Base-by-base conservation (phyloP, 2,797 vertebrate species). In the Ctenochaetus hawaiiensis region DNA sequence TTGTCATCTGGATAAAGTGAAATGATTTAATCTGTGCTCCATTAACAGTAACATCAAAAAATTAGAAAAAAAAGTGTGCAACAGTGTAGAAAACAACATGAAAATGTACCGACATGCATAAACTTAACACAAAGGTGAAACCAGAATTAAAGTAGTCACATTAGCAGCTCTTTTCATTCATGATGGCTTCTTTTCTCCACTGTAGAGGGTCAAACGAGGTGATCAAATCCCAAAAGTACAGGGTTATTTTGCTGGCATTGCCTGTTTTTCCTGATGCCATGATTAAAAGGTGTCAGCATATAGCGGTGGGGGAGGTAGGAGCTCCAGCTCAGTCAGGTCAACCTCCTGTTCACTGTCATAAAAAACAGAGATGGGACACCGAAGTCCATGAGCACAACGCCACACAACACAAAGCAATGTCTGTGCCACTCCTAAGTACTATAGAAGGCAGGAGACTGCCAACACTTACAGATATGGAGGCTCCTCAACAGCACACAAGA, bases 301-400 rank as follows among this genome's bases (percentile, higher is more conserved):
- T 0, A 94, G 90, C 0, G 85, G 91, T 6, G 95, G 95, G 23
- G 95, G 95, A 64, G 94, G 94, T 58, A 96, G 89, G 11, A 94
- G 67, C 43, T 88, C 93, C 73, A 94, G 6, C 56, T 93, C 93
- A 13, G 90, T 78, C 78, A 95, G 93, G 85, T 94, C 93, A 8
- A 87, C 80, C 75, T 94, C 93, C 47, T 92, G 91, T 61, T 94
- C 94, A 1, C 94, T 95, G 87, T 72, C 52, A 69, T 10, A 68
- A 11, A 51, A 77, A 81, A 72, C 54, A 84, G 6, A 17, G 66
- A 61, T 8, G 57, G 30, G 45, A 39, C 43, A 68, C 37, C 16
- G 37, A 14, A 53, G 44, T n/a, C 79, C 41, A 44, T 9, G 44
- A 53, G 9, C 22, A 64, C 18, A 30, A 30, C 8, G 45, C 47